These are phyloP conservation scores for Anthophora plumipes DNA, from an alignment of 2,888 invertebrate species.

Conservation along the genomic window DNA sequence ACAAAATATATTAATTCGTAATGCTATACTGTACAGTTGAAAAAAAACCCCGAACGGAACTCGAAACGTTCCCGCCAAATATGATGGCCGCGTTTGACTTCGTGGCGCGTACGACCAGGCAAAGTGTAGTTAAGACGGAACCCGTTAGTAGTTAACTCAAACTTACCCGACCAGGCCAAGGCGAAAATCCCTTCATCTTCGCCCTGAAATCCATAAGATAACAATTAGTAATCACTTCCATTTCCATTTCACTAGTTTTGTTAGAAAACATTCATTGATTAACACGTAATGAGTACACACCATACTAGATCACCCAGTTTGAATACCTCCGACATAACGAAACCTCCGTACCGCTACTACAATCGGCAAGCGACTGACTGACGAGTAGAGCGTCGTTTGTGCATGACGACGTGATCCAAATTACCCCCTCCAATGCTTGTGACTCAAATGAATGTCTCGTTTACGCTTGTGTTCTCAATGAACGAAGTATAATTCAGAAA, in stretches of 20 bases:
- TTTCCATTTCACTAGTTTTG: slow-evolving; percentile 38
- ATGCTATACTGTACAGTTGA: neutral
- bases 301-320: slow-evolving; percentile 90
- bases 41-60: neutral
- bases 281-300: slow-evolving; percentile 85
- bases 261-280: slow-evolving; percentile 41
- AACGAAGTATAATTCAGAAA: neutral
- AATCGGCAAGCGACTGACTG: slow-evolving; percentile 83
- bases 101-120: slow-evolving; percentile 73
- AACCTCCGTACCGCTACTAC: slow-evolving; percentile 66
- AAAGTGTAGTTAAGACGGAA: slow-evolving; percentile 75
- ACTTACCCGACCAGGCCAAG: slow-evolving; percentile 99
- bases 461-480: neutral
- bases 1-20: slow-evolving; percentile 19
- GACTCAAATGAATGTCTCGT: slow-evolving; percentile 59
- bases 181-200: slow-evolving; percentile 98
- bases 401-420: slow-evolving; percentile 78
- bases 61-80: slow-evolving; percentile 72
- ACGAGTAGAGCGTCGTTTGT: slow-evolving; percentile 79
- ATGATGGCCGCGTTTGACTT: slow-evolving; percentile 69
- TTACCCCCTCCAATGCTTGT: slow-evolving; percentile 64
- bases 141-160: slow-evolving; percentile 82
- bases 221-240: slow-evolving; percentile 60
- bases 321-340: slow-evolving; percentile 86
- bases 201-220: slow-evolving; percentile 90